phyloP scores from a whole-genome alignment of 2,797 vertebrate species.

The Sebastes wilsoni region DNA sequence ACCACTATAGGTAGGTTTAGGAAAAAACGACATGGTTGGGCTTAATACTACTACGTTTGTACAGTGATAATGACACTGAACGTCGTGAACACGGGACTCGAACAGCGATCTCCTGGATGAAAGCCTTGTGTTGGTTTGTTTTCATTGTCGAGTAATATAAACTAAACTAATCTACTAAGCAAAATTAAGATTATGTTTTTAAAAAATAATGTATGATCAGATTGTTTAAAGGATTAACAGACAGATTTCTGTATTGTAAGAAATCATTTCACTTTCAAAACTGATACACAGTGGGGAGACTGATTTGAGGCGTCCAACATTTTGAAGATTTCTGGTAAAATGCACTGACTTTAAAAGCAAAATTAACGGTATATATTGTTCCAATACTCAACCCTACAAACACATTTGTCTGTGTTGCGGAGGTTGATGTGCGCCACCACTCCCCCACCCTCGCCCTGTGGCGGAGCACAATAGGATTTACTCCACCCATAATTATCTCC shows the following conservation, averaged over 20 bases:
- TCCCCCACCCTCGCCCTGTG: constrained; percentile 27
- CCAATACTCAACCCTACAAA: not conserved
- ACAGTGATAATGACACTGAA: too few relatives aligned
- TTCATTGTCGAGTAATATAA: not conserved
- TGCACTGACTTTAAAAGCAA: not conserved
- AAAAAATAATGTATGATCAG: not conserved
- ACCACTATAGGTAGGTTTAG: too few relatives aligned
- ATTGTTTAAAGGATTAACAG: not conserved
- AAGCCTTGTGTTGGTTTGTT: not conserved
- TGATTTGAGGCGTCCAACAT: not conserved
- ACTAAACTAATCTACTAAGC: not conserved
- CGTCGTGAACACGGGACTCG: too few relatives aligned
- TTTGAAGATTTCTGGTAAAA: not conserved
- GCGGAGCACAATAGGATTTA: constrained; percentile 60
- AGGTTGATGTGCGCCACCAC: not conserved
- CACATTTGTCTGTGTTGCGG: not conserved
- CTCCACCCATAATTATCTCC: constrained; percentile 66
- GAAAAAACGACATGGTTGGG: too few relatives aligned
- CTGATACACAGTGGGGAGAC: not conserved
- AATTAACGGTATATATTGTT: not conserved
- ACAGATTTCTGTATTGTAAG: not conserved
- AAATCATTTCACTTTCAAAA: not conserved
- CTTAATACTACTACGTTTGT: too few relatives aligned
- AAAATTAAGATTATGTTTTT: not conserved
- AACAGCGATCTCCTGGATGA: too few relatives aligned